Conservation (phyloP, 2,797 vertebrate genomes). For the Columba guinea region DNA sequence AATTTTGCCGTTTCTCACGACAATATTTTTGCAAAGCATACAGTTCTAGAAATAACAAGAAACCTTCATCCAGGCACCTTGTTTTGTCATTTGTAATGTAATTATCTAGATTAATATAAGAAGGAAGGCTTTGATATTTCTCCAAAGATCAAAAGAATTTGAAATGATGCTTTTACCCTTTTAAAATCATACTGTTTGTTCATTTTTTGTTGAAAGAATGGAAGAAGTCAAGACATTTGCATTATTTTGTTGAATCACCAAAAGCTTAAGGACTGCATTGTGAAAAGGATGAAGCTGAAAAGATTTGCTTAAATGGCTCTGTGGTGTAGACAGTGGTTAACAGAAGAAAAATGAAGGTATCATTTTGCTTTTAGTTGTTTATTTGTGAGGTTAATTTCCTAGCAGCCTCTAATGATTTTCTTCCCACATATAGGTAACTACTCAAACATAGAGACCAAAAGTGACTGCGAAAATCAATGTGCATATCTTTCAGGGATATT, state of each 20-base stretch:
- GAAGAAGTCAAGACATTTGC: not conserved
- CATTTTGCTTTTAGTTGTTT: not conserved
- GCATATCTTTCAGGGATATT: not conserved
- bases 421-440: not conserved
- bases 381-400: not conserved
- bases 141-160: conserved; percentile 15
- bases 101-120: not conserved
- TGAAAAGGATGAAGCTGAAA: not conserved
- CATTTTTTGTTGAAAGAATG: not conserved
- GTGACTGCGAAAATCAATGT: not conserved
- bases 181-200: not conserved
- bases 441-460: not conserved
- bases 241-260: not conserved
- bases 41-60: not conserved
- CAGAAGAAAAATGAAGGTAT: not conserved
- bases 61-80: not conserved
- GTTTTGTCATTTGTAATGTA: conserved; percentile 5
- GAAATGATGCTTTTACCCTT: not conserved
- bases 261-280: not conserved
- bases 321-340: not conserved
- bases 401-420: not conserved
- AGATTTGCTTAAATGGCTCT: not conserved
- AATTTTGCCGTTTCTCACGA: not conserved
- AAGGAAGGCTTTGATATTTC: not conserved
- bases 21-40: not conserved